These are phyloP conservation scores for Sitobion miscanthi DNA, from an alignment of 1,140 invertebrate species.

Conservation along the genomic window DNA sequence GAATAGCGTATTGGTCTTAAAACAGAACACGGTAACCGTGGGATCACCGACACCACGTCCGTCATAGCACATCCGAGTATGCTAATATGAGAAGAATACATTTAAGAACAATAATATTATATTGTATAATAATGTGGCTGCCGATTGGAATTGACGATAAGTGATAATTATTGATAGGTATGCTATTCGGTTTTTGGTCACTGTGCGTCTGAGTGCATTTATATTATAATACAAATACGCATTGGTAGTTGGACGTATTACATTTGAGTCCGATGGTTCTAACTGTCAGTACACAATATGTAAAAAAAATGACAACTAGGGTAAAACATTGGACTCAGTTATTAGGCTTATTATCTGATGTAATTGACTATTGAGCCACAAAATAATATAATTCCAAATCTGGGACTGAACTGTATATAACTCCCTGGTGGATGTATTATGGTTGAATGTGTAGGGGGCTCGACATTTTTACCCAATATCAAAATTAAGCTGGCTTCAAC, in stretches of 20 bases:
- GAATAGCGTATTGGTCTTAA: neutral
- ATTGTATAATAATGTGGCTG: neutral
- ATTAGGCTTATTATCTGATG: no score
- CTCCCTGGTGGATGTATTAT: no score
- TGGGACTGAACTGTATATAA: no score
- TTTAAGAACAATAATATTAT: neutral
- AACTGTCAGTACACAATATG: no score
- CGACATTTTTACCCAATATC: no score
- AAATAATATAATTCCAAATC: no score
- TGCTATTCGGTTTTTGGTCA: neutral
- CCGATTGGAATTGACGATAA: neutral
- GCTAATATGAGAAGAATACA: neutral
- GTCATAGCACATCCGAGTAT: neutral
- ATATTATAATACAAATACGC: neutral
- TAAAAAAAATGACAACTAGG: no score
- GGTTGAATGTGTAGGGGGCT: no score
- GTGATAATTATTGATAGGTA: neutral
- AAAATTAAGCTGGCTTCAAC: no score
- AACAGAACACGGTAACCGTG: neutral
- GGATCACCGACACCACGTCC: neutral
- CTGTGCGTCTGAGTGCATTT: neutral
- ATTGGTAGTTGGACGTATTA: neutral
- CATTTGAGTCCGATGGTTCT: neutral
- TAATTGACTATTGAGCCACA: no score
- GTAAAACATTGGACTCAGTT: no score